A percentile compares a stretch with the other conserved stretches of the same genome.
These are phyloP conservation scores for Tineola bisselliella DNA, from an alignment of 2,888 invertebrate genomes.

Conservation along the genomic window DNA sequence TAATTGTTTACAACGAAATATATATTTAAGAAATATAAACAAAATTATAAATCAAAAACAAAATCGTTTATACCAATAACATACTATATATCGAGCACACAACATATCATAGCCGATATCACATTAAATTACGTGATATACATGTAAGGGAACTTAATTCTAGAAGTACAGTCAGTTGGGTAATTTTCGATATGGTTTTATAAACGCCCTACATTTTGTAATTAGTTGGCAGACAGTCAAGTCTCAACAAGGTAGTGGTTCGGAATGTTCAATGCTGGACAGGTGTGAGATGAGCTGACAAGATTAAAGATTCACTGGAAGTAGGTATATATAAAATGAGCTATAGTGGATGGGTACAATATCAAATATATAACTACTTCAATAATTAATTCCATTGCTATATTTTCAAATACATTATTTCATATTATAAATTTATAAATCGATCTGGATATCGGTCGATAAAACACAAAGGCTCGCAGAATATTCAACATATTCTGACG, in stretches of 20 bases:
- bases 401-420: neutral
- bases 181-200: slow-evolving; percentile 5
- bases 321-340: neutral
- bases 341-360: neutral
- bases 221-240: slow-evolving; percentile 13
- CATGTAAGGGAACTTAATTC: neutral
- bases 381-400: neutral
- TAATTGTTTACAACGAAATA: too few relatives aligned
- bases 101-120: neutral
- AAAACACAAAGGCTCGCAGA: neutral
- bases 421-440: too few relatives aligned
- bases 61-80: too few relatives aligned
- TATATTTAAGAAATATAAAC: too few relatives aligned
- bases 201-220: slow-evolving; percentile 10
- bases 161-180: neutral
- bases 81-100: too few relatives aligned
- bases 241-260: neutral
- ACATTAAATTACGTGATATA: neutral
- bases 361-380: too few relatives aligned
- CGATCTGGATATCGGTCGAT: too few relatives aligned
- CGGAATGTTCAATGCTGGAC: neutral
- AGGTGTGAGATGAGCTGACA: neutral
- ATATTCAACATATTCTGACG: neutral
- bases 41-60: too few relatives aligned
- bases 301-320: neutral